Evolutionary conservation across 1,140 invertebrate genomes (phyloP), one percentile per base, ranked within the genome.

Genomic region (Heliconius hewitsoni): DNA sequence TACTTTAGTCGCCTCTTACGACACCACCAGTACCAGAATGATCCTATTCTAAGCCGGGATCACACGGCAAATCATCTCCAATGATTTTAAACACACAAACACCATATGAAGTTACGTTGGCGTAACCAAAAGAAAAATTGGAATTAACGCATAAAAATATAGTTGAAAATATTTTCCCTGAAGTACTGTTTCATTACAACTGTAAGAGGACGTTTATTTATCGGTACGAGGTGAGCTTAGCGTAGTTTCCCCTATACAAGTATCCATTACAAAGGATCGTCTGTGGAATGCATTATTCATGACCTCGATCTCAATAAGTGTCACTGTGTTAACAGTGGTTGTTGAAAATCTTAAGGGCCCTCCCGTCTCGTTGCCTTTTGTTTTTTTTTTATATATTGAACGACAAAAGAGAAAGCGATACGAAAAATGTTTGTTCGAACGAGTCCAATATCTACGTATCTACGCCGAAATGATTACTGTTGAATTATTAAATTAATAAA

Each of bases 241-340:
- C 60, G 60, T 66, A 30, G 60, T 27, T 60, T 30, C 60, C 27
- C 23, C 23, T 66, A 66, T 66, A 66, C 27, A 66, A 66, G 27
- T 66, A 66, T 66, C 27, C 60, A 72, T 72, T 74, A 82, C 74
- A 77, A 80, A 73, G 75, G 66, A 76, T 66, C 76, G 76, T 73
- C 70, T 57, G 57, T 42, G 80, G 71, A 76, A 81, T 88, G 81
- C 81, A 88, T 86, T 84, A 88, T 88, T 88, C 87, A 88, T 84
- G 81, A 73, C 78, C 73, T 76, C 82, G 81, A 86, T 82, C 80
- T 80, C 81, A 86, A 85, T 86, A 86, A 88, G 82, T 88, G 84
- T 87, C 84, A 82, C 81, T 79, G 80, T 83, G 82, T 84, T 81
- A 85, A 88, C 87, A 88, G 70, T 79, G 81, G 80, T 82, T 84